These are phyloP conservation scores for Agrochola litura DNA, from an alignment of 2,888 invertebrate genomes.

Conservation along the genomic window DNA sequence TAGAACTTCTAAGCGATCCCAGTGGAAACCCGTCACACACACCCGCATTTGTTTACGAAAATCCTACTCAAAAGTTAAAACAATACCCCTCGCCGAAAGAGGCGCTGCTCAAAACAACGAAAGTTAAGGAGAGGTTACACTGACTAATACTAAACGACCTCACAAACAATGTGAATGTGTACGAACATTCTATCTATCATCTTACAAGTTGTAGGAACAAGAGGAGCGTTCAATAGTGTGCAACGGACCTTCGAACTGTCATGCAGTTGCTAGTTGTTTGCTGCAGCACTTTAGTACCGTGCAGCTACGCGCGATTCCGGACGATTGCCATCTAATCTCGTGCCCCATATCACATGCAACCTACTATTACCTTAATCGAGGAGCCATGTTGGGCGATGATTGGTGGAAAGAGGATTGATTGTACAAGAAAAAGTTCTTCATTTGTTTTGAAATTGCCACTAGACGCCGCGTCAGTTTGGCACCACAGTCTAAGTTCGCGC, in stretches of 20 bases:
- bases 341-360: constrained; percentile 47
- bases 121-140: constrained; percentile 7
- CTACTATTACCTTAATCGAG: constrained; percentile 34
- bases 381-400: constrained; percentile 7
- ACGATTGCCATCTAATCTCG: constrained; percentile 45
- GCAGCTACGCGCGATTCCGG: background rate
- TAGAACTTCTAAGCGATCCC: background rate
- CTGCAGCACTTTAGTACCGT: constrained; percentile 14
- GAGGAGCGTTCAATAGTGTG: constrained; percentile 3
- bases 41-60: constrained; percentile 6
- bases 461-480: background rate
- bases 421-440: background rate
- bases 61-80: constrained; percentile 22
- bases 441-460: background rate
- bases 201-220: constrained; percentile 6
- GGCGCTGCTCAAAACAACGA: background rate
- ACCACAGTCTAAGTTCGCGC: too few relatives aligned
- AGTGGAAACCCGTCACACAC: constrained; percentile 6
- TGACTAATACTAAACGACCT: constrained; percentile 10
- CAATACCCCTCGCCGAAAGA: constrained; percentile 3
- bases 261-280: constrained; percentile 7
- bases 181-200: background rate
- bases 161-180: constrained; percentile 4
- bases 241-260: constrained; percentile 20
- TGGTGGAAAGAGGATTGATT: constrained; percentile 11